Base-by-base conservation (phyloP, 2,797 vertebrate species). In the Capromys pilorides region DNA sequence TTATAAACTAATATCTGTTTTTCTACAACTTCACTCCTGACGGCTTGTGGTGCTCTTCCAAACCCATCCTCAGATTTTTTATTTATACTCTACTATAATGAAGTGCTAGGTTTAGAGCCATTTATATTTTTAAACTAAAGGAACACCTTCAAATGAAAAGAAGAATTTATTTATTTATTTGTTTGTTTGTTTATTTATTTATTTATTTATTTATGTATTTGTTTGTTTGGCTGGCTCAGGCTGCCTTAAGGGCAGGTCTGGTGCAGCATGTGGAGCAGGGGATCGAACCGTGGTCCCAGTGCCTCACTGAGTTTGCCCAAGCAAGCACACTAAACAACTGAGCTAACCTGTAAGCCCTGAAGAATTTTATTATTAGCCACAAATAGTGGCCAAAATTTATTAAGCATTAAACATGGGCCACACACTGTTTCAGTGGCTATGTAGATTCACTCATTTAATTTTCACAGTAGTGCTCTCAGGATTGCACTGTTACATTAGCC, bases 391-490 rank as follows among this genome's bases (percentile, higher is more conserved):
- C 33, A 81, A 79, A 49, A 64, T 85, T 94, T 86, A 88, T 66
- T 73, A 93, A 66, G 31, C n/a, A 73, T 84, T 94, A 94, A 64
- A 3, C 71, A 22, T 24, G 19, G 59, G 84, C 57, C 33, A 28
- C 88, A 31, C 5, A 61, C 66, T 49, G 49, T 54, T 83, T 5
- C 64, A 75, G 71, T 78, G 31, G 33, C 18, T 89, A 59, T 59
- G 11, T 89, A 66, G 93, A 89, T 89, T 75, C 51, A 67, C 22
- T 59, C 88, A 88, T 73, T 88, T 67, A 96, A 75, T 77, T 82
- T 89, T 77, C n/a, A 89, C 28, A 89, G 73, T 75, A 88, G 51
- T 19, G 62, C 31, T 36, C 36, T 86, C 66, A 88, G 28, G 33
- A 85, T 81, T 22, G 33, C 71, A 33, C 33, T 75, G 21, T 54